Percentiles rank a stretch among this genome's conserved stretches.
phyloP scores from a whole-genome alignment of 2,797 vertebrate species.

The Tokudaia muenninki region DNA sequence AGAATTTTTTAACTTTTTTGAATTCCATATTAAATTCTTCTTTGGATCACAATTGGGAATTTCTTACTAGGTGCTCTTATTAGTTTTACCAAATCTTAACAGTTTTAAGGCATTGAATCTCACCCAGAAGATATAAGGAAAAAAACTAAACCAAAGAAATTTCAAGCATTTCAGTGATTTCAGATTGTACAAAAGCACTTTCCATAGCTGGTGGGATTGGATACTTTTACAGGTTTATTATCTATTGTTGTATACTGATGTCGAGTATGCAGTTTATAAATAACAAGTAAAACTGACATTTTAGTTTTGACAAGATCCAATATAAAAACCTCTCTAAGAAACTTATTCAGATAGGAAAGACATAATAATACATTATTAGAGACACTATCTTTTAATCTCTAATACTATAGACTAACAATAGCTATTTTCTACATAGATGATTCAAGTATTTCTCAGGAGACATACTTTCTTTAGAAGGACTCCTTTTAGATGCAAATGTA shows the following conservation, averaged over 20 bases:
- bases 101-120: conserved; percentile 43
- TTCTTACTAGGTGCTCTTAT: neutral
- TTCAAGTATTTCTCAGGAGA: conserved; percentile 32
- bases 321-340: neutral
- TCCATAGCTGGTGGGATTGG: neutral
- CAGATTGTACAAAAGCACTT: neutral
- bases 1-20: neutral
- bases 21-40: neutral
- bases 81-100: neutral
- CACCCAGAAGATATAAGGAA: neutral
- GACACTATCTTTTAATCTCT: neutral
- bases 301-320: conserved; percentile 22
- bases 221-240: neutral
- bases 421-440: conserved; percentile 50
- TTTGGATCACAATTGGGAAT: neutral
- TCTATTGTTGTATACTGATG: neutral
- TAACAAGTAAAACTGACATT: conserved; percentile 25
- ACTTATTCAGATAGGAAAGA: conserved; percentile 23
- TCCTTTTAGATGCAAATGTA: conserved; percentile 43
- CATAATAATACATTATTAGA: neutral
- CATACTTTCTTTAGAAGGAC: conserved; percentile 25
- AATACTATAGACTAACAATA: neutral
- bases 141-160: neutral
- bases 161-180: neutral
- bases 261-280: neutral